Conservation (phyloP, 2,113 vertebrate species). For the Cathartes aura region DNA sequence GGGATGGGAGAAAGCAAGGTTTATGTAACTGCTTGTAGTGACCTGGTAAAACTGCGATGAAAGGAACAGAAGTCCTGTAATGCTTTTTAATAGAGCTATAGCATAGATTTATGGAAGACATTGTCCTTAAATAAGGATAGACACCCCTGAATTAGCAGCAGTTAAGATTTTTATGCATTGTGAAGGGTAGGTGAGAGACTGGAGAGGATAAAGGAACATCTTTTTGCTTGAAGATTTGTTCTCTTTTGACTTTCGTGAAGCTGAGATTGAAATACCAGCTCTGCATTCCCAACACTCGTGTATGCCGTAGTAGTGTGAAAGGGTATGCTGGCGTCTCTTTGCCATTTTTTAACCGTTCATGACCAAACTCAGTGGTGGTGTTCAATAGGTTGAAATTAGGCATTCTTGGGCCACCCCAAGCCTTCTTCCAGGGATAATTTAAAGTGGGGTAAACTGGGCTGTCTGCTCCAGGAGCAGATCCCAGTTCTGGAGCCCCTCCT, state of each 20-base stretch:
- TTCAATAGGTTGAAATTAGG: not conserved
- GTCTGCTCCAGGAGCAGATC: not conserved
- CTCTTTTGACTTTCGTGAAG: slow-evolving; percentile 1
- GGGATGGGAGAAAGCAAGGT: not conserved
- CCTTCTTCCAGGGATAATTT: not conserved
- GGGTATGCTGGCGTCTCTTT: not conserved
- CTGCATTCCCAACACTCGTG: not conserved
- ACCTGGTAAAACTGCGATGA: not conserved
- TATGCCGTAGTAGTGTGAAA: not conserved
- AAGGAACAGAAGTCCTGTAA: not conserved
- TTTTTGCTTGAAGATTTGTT: slow-evolving; percentile 21
- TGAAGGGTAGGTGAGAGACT: slow-evolving; percentile 57
- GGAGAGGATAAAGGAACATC: not conserved
- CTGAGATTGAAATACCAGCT: not conserved
- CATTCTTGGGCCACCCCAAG: not conserved
- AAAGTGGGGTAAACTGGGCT: not conserved
- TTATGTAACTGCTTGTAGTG: not conserved
- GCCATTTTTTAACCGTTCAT: not conserved
- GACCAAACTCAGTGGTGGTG: not conserved
- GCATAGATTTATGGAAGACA: not conserved
- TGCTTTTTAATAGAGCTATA: not conserved
- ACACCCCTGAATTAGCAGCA: slow-evolving; percentile 25
- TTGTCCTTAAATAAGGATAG: not conserved
- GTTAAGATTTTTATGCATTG: slow-evolving; percentile 18
- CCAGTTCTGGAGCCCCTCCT: not conserved